Conservation (phyloP, 2,113 vertebrate species). For the Phaethornis superciliosus region DNA sequence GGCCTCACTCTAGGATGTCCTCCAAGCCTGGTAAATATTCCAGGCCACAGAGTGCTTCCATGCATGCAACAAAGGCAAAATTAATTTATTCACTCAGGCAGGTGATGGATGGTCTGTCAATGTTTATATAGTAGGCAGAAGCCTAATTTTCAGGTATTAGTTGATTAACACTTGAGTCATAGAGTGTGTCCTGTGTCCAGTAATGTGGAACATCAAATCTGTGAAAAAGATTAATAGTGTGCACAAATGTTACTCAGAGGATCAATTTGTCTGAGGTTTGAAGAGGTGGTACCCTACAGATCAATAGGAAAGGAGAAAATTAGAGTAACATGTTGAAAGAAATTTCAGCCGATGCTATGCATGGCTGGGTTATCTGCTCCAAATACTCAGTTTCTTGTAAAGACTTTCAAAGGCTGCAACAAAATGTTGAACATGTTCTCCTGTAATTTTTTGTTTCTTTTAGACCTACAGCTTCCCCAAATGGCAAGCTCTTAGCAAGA, state of each 20-base stretch:
- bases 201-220: slow-evolving; percentile 72
- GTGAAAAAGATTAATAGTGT: slow-evolving; percentile 76
- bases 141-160: slow-evolving; percentile 73
- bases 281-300: slow-evolving; percentile 70
- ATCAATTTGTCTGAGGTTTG: slow-evolving; percentile 75
- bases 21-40: slow-evolving; percentile 15
- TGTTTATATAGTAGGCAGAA: slow-evolving; percentile 71
- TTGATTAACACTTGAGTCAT: slow-evolving; percentile 76
- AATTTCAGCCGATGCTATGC: slow-evolving; percentile 41
- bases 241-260: slow-evolving; percentile 75
- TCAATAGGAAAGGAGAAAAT: slow-evolving; percentile 74
- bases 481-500: background rate
- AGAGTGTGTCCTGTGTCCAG: slow-evolving; percentile 70
- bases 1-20: background rate
- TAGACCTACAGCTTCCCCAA: slow-evolving; percentile 24
- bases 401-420: slow-evolving; percentile 36
- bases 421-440: slow-evolving; percentile 20
- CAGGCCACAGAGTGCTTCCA: background rate
- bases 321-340: slow-evolving; percentile 66
- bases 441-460: slow-evolving; percentile 16
- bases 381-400: slow-evolving; percentile 14
- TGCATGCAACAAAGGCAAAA: slow-evolving; percentile 44
- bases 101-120: slow-evolving; percentile 70
- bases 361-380: slow-evolving; percentile 57
- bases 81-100: slow-evolving; percentile 59